Conservation (phyloP, 2,888 invertebrate species). For the Oscheius sp. region DNA sequence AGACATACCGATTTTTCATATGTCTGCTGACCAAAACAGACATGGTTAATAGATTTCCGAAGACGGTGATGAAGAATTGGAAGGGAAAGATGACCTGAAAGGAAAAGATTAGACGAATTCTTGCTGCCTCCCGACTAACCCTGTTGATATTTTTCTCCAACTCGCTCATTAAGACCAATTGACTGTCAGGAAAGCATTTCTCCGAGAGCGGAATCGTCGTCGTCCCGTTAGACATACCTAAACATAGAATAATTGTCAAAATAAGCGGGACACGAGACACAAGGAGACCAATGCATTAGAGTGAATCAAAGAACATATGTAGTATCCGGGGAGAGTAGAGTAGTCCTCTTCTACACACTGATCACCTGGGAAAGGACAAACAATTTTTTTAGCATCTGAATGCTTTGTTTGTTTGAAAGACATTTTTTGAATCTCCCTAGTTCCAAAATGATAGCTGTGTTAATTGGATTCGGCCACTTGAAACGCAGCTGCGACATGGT, state of each 20-base stretch:
- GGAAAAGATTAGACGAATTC: neutral
- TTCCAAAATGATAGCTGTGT: too few relatives aligned
- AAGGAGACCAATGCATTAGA: constrained; percentile 10
- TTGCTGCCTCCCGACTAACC: constrained; percentile 19
- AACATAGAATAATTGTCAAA: neutral
- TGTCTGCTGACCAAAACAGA: constrained; percentile 59
- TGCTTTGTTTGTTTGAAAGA: too few relatives aligned
- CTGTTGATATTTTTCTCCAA: constrained; percentile 52
- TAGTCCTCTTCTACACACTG: too few relatives aligned
- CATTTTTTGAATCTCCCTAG: too few relatives aligned
- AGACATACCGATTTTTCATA: constrained; percentile 49
- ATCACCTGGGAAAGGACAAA: neutral
- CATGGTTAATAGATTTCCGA: constrained; percentile 65
- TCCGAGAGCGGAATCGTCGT: constrained; percentile 28
- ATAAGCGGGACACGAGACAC: neutral
- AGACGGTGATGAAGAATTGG: constrained; percentile 61
- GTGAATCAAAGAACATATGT: constrained; percentile 14
- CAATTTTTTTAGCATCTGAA: too few relatives aligned
- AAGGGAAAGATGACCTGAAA: constrained; percentile 63
- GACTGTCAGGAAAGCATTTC: constrained; percentile 39
- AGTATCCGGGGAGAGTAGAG: constrained; percentile 7
- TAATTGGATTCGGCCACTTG: too few relatives aligned
- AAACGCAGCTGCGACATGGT: too few relatives aligned
- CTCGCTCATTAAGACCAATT: constrained; percentile 41
- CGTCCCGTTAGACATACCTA: constrained; percentile 9